Percentiles rank a stretch among this genome's conserved stretches.
phyloP scores from a whole-genome alignment of 2,113 vertebrate genomes.

The Nothocercus nigrocapillus region DNA sequence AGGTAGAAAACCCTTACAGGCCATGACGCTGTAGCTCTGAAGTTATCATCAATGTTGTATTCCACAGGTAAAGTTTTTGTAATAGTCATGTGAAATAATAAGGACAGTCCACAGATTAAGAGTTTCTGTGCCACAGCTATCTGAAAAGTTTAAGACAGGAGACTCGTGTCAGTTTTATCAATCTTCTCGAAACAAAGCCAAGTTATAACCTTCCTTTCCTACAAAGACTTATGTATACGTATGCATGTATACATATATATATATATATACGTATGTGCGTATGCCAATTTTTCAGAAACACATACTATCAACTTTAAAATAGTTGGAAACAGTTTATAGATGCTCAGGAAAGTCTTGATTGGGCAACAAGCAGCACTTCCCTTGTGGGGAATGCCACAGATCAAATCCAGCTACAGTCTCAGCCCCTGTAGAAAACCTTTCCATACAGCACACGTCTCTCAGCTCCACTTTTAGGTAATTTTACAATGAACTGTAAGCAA shows the following conservation, averaged over 20 bases:
- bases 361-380: background rate
- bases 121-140: constrained; percentile 90
- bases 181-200: background rate
- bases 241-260: no score
- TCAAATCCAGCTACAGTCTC: background rate
- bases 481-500: background rate
- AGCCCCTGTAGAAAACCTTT: background rate
- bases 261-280: no score
- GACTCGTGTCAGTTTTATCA: background rate
- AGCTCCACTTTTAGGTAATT: background rate
- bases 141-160: constrained; percentile 74
- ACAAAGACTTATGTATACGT: background rate
- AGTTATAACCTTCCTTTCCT: background rate
- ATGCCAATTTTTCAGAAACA: background rate
- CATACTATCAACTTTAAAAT: background rate
- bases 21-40: constrained; percentile 86
- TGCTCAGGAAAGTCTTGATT: background rate
- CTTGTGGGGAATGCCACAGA: background rate
- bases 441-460: background rate
- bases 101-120: constrained; percentile 87
- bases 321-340: background rate
- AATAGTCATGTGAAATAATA: constrained; percentile 89
- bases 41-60: constrained; percentile 85
- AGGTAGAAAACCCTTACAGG: constrained; percentile 88
- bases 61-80: constrained; percentile 88